These are phyloP conservation scores for Trachelus tabidus DNA, from an alignment of 2,888 invertebrate genomes.

Conservation along the genomic window DNA sequence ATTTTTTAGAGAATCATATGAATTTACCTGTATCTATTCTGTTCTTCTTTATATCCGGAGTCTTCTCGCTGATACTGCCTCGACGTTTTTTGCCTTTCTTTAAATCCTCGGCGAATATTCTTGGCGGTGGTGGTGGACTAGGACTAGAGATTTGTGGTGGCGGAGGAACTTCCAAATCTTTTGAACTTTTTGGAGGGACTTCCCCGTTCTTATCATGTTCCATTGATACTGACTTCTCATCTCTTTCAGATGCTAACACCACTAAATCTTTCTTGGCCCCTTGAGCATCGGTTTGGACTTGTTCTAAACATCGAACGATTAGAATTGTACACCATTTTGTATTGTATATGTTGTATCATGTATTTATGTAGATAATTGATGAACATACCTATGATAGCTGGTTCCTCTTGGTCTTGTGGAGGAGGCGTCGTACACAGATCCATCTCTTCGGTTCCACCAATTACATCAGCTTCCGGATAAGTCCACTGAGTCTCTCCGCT, in stretches of 20 bases:
- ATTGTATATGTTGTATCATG: background rate
- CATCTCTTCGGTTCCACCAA: conserved; percentile 70
- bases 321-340: background rate
- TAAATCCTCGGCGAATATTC: conserved; percentile 56
- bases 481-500: conserved; percentile 75
- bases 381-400: conserved; percentile 44
- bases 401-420: conserved; percentile 61
- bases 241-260: background rate
- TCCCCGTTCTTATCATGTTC: background rate
- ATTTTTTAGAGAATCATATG: background rate
- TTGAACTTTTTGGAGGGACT: background rate
- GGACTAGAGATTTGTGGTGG: conserved; percentile 57
- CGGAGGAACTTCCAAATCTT: conserved; percentile 35
- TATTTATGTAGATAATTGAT: background rate
- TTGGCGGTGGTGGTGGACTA: conserved; percentile 63
- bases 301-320: background rate
- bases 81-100: conserved; percentile 46
- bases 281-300: background rate
- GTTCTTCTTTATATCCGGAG: conserved; percentile 37
- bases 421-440: conserved; percentile 73
- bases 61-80: conserved; percentile 28
- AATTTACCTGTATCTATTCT: conserved; percentile 30
- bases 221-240: background rate
- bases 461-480: conserved; percentile 69
- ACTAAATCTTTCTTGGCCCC: background rate